Evolutionary conservation across 2,888 invertebrate genomes (phyloP).

Genomic region (Zygaena filipendulae): DNA sequence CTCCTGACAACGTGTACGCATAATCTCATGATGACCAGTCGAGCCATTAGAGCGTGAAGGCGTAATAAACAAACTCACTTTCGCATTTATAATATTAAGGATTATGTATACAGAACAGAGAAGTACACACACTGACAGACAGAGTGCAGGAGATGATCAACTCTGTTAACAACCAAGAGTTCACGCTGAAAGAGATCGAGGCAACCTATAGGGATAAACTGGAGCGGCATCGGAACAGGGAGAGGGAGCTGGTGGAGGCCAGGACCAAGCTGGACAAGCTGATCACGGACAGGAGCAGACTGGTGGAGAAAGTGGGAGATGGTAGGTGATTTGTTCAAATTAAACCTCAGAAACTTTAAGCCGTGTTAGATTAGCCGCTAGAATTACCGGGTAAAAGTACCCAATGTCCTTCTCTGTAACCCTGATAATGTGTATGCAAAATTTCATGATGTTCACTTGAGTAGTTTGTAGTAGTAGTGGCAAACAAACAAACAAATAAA

Average conservation of each 20-base stretch:
- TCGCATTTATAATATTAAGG: no score
- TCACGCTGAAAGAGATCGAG: conserved; percentile 39
- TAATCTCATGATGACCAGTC: no score
- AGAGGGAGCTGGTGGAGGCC: conserved; percentile 54
- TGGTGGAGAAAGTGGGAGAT: conserved; percentile 55
- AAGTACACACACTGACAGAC: conserved; percentile 38
- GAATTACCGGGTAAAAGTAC: no score
- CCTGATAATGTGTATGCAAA: no score
- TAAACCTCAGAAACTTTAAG: not conserved
- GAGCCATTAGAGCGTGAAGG: no score
- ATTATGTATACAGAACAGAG: conserved; percentile 39
- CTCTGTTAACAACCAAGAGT: conserved; percentile 35
- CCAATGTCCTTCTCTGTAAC: no score
- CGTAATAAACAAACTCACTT: no score
- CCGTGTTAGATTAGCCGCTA: no score
- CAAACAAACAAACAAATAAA: no score
- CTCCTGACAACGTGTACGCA: no score
- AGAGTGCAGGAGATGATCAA: conserved; percentile 38
- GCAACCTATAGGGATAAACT: conserved; percentile 48
- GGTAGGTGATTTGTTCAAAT: conserved; percentile 40
- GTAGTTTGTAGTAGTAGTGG: no score
- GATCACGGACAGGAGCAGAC: conserved; percentile 44
- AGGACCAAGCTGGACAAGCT: conserved; percentile 62
- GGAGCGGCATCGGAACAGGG: conserved; percentile 52
- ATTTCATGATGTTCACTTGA: no score